These are phyloP conservation scores for Sarcophaga peregrina DNA, from an alignment of 1,140 invertebrate species.

Conservation along the genomic window DNA sequence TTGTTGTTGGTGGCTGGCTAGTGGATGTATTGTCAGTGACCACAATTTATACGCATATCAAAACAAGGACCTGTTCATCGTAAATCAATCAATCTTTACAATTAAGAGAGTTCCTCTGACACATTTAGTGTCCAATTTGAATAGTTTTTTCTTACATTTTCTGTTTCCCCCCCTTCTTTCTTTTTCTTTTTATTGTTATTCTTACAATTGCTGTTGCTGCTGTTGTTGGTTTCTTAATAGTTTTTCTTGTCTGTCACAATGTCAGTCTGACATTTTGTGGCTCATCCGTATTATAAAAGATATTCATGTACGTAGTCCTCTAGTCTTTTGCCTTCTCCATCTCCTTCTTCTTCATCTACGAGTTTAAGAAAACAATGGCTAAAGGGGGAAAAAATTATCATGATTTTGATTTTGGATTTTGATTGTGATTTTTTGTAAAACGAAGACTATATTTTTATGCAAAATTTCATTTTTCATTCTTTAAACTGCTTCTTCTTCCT, in stretches of 20 bases:
- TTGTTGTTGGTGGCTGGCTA: background rate
- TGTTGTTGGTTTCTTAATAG: background rate
- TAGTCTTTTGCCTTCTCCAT: no score
- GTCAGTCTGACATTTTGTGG: background rate
- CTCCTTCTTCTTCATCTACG: no score
- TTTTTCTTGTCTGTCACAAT: no score
- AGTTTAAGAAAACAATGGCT: slow-evolving; percentile 31
- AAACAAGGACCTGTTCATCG: slow-evolving; percentile 46
- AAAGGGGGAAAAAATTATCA: slow-evolving; percentile 17
- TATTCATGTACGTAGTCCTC: background rate
- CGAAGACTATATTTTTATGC: slow-evolving; percentile 16
- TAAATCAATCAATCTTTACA: slow-evolving; percentile 50
- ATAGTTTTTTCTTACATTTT: slow-evolving; percentile 34
- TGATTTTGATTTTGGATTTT: background rate
- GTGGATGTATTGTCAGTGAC: slow-evolving; percentile 6
- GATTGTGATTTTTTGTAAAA: background rate
- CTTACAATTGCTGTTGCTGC: background rate
- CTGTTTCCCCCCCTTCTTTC: background rate
- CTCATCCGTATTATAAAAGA: background rate
- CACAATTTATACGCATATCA: slow-evolving; percentile 24
- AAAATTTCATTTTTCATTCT: slow-evolving; percentile 14
- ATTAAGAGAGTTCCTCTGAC: slow-evolving; percentile 49
- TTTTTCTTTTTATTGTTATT: background rate
- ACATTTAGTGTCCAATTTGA: slow-evolving; percentile 50
- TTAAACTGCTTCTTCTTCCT: background rate